phyloP scores from a whole-genome alignment of 2,888 invertebrate species.

The Mythimna ferrago region DNA sequence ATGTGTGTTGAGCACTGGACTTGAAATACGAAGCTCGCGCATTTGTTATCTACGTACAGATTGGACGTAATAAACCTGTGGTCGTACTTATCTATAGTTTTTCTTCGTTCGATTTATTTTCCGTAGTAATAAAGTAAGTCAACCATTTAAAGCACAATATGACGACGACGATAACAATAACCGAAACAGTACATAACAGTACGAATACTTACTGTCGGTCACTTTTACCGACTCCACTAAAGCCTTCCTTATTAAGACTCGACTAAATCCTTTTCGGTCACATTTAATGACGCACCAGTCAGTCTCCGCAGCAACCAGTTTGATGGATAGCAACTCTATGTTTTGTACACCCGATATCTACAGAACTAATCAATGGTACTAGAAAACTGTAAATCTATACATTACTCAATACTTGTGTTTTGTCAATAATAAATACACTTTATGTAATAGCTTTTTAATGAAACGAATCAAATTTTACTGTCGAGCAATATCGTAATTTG shows the following conservation, averaged over 20 bases:
- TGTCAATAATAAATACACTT: conserved; percentile 42
- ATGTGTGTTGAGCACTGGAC: conserved; percentile 9
- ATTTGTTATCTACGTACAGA: background rate
- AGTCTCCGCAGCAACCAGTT: conserved; percentile 78
- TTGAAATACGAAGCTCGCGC: background rate
- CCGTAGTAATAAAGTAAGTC: background rate
- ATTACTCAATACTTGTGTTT: conserved; percentile 57
- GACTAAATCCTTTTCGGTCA: conserved; percentile 87
- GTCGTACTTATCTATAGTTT: background rate
- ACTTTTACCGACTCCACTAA: conserved; percentile 80
- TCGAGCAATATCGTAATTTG: conserved; percentile 39
- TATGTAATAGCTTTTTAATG: conserved; percentile 52
- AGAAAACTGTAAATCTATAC: conserved; percentile 67
- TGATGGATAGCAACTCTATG: conserved; percentile 83
- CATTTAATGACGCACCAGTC: conserved; percentile 86
- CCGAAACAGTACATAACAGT: conserved; percentile 53
- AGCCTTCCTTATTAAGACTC: conserved; percentile 83
- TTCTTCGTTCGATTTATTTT: background rate
- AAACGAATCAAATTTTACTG: conserved; percentile 54
- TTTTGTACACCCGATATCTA: conserved; percentile 77
- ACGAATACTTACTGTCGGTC: conserved; percentile 62
- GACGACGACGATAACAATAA: conserved; percentile 55
- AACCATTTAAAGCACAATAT: conserved; percentile 4
- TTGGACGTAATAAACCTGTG: background rate
- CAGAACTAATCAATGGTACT: conserved; percentile 71